Base-by-base conservation (phyloP, 2,797 vertebrate genomes). In the Cynopterus sphinx region DNA sequence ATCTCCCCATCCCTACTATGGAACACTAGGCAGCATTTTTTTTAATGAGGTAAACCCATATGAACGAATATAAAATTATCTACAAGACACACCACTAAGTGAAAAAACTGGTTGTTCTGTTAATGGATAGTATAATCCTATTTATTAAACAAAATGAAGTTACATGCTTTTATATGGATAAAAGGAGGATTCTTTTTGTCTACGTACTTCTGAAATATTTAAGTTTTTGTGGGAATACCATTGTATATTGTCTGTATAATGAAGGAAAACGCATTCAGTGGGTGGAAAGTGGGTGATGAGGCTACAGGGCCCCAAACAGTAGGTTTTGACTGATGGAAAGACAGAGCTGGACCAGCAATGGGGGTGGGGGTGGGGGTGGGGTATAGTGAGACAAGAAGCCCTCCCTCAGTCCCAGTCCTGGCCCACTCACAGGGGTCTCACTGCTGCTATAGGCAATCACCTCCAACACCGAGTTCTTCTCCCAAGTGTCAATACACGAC, bases 371-470 rank as follows among this genome's bases (percentile, higher is more conserved):
- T 28, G 12, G 59, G 26, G 59, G 28, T 13, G 21, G 26, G 21
- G 53, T 4, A 13, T 4, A 4, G 24, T 19, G 21, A 71, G 61
- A 13, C 16, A 5, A 1, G 9, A 84, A 65, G 51, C 51, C 67
- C 24, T 21, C 51, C 70, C 33, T 3, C 2, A 24, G 77, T 6
- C 41, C 71, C n/a, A 2, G 61, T 51, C 24, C 51, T 6, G 1
- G 81, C 0, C 28, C 84, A 98, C 99, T 99, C 97, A 99, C 99
- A 0, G 99, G 99, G 0, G 99, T 99, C 96, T 99, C 98, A 0
- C 98, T 99, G 91, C 99, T 99, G 94, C 99, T 99, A 67, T 99
- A 99, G 93, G 99, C 98, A 5, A 99, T 98, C 82, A 99, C 99
- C 97, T 99, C 99, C 94, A 99, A 71, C 22, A 99, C 99, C 0